Base-by-base conservation (phyloP, 2,888 invertebrate genomes). In the Actias luna region DNA sequence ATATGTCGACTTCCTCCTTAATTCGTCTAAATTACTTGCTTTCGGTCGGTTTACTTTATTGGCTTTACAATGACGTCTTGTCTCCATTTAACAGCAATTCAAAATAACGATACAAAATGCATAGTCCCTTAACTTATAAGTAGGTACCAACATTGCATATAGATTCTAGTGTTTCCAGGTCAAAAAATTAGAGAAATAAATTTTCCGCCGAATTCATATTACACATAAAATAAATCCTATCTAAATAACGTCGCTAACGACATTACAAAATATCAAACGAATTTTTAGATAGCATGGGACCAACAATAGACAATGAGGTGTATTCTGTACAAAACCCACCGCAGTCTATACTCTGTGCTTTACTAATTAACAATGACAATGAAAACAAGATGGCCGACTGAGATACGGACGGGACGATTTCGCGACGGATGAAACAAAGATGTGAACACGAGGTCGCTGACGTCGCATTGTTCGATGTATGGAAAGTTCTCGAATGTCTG, bases 341-440 rank as follows among this genome's bases (percentile, higher is more conserved):
- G 29, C 29, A 14, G 29, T n/a, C 55, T 29, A 22, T 29, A 22
- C 29, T 29, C 29, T 50, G 46, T 50, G 46, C 3, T 50, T 25
- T 50, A 50, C 25, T 27, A 55, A 55, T 52, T 52, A 55, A 55
- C 55, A 55, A 55, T 55, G 55, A 55, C 29, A 55, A 55, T 55
- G 55, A 55, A 52, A 29, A 29, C 5, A 55, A 74, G 89, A 90
- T 90, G 89, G 82, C 83, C 84, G 77, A 84, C 72, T 74, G 73
- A 84, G 89, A 90, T 89, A 83, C 36, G 60, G 67, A 83, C 36
- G 60, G 67, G 79, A 77, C 74, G 82, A 77, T 88, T 85, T 87
- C 87, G 83, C 83, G 82, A 88, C 29, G 29, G 55, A 27, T 5
- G n/a, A 12, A 55, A 55, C 55, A 55, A 55, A 55, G 52, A 29